Base-by-base conservation (phyloP, 1,140 invertebrate species). In the Drosophila truncata region DNA sequence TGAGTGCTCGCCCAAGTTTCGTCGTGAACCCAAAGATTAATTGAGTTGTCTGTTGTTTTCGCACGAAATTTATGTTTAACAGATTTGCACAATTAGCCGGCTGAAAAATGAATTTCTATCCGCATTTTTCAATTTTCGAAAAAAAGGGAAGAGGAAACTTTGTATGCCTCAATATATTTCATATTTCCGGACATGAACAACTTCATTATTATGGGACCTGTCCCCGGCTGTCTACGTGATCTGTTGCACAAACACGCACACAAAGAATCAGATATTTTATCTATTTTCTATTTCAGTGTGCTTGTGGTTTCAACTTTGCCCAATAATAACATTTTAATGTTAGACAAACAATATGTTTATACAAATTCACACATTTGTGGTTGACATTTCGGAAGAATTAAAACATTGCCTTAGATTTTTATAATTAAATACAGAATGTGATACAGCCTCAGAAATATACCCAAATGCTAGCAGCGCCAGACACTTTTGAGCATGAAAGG, bases 61-160 rank as follows among this genome's bases (percentile, higher is more conserved):
- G 74, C 57, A 58, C 57, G 69, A 70, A 78, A 77, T 78, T 86
- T 83, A 55, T 76, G 63, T 75, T 82, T 57, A 77, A 80, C 74
- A 88, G 71, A 83, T 83, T 69, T 70, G 77, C 77, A 77, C 74
- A 83, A 87, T 87, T 88, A 77, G 83, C 52, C 42, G 54, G 60
- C 29, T 72, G 58, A 66, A 62, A 81, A 78, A 86, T 82, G 47
- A 52, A 63, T 78, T 73, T 58, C 18, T 79, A 39, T 59, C 35
- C 42, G 31, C 46, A 49, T 78, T 58, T 66, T 49, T 69, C 60
- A 33, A 50, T 44, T 66, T 57, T 23, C 8, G 8, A 23, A 33
- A 33, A 47, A 54, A 54, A 16, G 50, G 35, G 41, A 42, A 70
- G 63, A 65, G 64, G 42, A 75, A 70, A 66, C 59, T 54, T 65